A percentile compares a stretch with the other conserved stretches of the same genome.
Evolutionary conservation across 2,797 vertebrate species (phyloP).

Genomic region (Enteromius anoplus): DNA sequence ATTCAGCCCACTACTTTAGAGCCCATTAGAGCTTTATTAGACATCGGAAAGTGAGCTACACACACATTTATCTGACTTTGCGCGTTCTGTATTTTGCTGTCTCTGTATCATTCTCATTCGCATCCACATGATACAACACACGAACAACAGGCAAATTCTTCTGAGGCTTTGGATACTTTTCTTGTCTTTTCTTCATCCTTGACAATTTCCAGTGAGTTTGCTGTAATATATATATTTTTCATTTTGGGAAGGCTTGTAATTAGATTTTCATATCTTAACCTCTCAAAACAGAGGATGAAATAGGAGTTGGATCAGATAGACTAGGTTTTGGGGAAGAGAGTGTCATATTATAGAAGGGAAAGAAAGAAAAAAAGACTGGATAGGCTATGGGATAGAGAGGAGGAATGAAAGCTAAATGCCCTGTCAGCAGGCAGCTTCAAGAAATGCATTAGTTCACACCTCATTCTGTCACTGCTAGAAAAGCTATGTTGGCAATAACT

Average conservation of each 20-base stretch:
- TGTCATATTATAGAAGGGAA: constrained; percentile 1
- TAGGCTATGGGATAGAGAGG: background rate
- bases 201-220: background rate
- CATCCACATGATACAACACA: background rate
- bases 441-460: constrained; percentile 25
- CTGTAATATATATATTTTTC: background rate
- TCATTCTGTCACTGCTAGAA: constrained; percentile 23
- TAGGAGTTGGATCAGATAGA: constrained; percentile 1
- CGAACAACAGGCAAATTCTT: background rate
- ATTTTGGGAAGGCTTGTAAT: background rate
- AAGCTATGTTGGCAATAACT: background rate
- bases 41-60: background rate
- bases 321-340: background rate
- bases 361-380: constrained; percentile 13
- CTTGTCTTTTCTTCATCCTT: background rate
- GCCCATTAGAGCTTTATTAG: constrained; percentile 27
- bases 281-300: constrained; percentile 23
- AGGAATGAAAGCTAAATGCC: constrained; percentile 27
- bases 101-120: constrained; percentile 44
- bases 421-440: constrained; percentile 19
- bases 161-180: constrained; percentile 2
- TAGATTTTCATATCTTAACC: background rate
- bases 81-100: constrained; percentile 14
- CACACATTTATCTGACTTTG: constrained; percentile 10
- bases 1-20: constrained; percentile 17